Conservation (phyloP, 92 coral and sea anemone genomes). For the Epizoanthus fatuus region DNA sequence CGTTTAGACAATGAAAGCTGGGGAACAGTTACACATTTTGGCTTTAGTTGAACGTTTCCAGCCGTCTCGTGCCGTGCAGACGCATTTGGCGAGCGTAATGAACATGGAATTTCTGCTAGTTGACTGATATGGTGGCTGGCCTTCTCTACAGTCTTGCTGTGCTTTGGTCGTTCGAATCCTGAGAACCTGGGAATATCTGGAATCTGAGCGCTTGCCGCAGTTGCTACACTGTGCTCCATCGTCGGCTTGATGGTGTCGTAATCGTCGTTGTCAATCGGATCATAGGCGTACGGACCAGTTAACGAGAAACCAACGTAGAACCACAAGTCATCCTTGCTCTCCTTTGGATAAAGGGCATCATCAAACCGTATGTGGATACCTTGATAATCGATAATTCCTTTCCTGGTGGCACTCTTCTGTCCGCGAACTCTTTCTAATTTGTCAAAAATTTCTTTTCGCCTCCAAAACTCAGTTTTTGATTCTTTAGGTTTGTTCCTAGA, state of each 20-base stretch:
- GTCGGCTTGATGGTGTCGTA: conserved; percentile 25
- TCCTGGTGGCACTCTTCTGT: conserved; percentile 61
- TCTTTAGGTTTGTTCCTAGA: conserved; percentile 34
- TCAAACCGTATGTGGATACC: conserved; percentile 73
- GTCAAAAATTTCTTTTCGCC: conserved; percentile 51
- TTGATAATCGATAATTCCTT: conserved; percentile 62
- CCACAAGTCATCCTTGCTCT: conserved; percentile 79
- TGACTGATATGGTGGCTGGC: not conserved
- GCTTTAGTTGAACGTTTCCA: not conserved
- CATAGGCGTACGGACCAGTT: conserved; percentile 78
- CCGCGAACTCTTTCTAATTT: conserved; percentile 71
- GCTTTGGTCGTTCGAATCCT: not conserved
- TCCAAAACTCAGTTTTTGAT: conserved; percentile 73
- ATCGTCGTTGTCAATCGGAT: conserved; percentile 70
- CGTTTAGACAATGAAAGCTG: no score
- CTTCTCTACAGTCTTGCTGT: not conserved
- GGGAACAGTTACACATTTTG: not conserved
- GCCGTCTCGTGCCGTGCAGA: not conserved
- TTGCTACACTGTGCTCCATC: not conserved
- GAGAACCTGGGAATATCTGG: not conserved
- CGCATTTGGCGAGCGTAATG: not conserved
- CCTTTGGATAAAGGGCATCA: conserved; percentile 64
- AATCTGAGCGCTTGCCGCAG: not conserved
- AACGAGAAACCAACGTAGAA: conserved; percentile 76
- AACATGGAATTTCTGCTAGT: not conserved